phyloP scores from a whole-genome alignment of 2,797 vertebrate genomes.

The Ceyx erithaca region DNA sequence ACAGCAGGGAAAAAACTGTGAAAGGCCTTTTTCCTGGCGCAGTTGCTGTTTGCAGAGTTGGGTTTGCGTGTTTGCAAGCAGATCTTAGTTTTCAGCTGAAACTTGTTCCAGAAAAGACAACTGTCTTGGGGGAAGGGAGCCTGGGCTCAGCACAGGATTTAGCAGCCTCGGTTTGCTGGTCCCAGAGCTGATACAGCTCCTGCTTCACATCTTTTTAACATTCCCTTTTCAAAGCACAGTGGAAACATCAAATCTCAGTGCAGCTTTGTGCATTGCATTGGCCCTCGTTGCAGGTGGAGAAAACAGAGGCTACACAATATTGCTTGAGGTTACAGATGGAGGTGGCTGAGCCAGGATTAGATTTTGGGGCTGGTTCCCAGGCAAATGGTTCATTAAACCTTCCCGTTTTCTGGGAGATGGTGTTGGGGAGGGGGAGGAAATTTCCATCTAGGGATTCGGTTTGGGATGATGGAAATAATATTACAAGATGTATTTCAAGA shows the following conservation, averaged over 20 bases:
- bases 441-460: not conserved
- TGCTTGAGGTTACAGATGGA: not conserved
- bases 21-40: constrained; percentile 25
- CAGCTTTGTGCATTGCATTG: not conserved
- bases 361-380: not conserved
- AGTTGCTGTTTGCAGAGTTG: constrained; percentile 22
- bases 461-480: not conserved
- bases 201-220: constrained; percentile 15
- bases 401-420: not conserved
- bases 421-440: not conserved
- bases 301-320: not conserved
- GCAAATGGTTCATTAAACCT: not conserved
- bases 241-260: not conserved
- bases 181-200: not conserved
- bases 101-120: constrained; percentile 69
- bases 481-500: not conserved
- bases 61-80: constrained; percentile 57
- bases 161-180: constrained; percentile 26
- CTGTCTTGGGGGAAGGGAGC: constrained; percentile 52
- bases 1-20: not conserved
- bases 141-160: constrained; percentile 41
- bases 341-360: constrained; percentile 6
- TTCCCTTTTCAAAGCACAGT: not conserved
- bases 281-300: not conserved
- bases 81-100: constrained; percentile 54